phyloP scores from a whole-genome alignment of 2,888 invertebrate genomes.

The Aspidapion aeneum region DNA sequence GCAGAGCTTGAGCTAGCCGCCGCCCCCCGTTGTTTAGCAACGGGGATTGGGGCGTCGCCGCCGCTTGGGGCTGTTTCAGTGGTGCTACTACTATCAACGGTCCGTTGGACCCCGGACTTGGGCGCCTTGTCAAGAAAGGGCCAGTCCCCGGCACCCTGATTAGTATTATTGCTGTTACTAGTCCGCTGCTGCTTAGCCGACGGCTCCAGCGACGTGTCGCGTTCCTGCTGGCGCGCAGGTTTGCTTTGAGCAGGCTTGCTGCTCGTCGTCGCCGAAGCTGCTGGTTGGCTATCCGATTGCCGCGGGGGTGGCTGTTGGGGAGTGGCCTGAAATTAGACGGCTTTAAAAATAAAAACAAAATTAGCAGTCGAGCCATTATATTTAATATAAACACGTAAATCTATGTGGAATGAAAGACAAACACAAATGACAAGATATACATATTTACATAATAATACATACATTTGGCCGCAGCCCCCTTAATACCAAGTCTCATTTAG shows the following conservation, averaged over 20 bases:
- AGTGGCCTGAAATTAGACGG: background rate
- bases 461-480: too few species aligned
- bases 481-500: too few species aligned
- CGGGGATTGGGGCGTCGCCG: conserved; percentile 18
- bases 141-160: conserved; percentile 56
- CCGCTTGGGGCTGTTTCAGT: conserved; percentile 20
- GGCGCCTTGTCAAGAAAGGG: conserved; percentile 79
- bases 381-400: background rate
- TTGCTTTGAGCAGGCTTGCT: too few species aligned
- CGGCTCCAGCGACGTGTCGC: too few species aligned
- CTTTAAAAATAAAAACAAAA: background rate
- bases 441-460: too few species aligned
- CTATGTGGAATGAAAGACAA: background rate
- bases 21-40: conserved; percentile 21
- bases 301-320: background rate
- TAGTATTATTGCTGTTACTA: conserved; percentile 36
- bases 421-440: background rate
- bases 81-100: too few species aligned
- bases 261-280: background rate
- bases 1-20: conserved; percentile 16
- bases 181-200: background rate
- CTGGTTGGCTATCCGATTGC: background rate
- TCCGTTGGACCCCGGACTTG: conserved; percentile 55
- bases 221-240: too few species aligned
- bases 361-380: background rate